phyloP scores from a whole-genome alignment of 2,888 invertebrate species.

The Polydrusus cervinus region DNA sequence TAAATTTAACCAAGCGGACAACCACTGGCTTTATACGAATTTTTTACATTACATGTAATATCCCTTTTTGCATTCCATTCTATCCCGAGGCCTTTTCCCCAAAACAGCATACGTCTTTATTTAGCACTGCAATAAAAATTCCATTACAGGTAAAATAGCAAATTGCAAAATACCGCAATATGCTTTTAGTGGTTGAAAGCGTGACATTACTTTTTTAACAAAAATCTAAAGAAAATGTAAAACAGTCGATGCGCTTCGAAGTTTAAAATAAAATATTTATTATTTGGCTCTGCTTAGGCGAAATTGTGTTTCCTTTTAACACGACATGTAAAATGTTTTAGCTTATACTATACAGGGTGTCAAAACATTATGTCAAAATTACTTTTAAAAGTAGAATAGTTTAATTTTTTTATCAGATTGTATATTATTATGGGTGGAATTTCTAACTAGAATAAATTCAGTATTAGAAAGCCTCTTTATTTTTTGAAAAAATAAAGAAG shows the following conservation, averaged over 20 bases:
- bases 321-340: too few relatives aligned
- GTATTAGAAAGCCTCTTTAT: too few relatives aligned
- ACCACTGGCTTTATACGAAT: background rate
- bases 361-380: too few relatives aligned
- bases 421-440: too few relatives aligned
- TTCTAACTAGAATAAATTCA: too few relatives aligned
- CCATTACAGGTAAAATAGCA: constrained; percentile 7
- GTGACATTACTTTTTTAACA: constrained; percentile 18
- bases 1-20: too few relatives aligned
- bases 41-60: too few relatives aligned
- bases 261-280: constrained; percentile 5
- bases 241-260: background rate
- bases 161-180: constrained; percentile 28
- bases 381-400: too few relatives aligned
- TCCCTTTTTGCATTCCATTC: background rate
- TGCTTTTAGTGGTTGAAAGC: constrained; percentile 28
- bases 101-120: background rate
- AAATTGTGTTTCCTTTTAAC: background rate
- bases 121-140: constrained; percentile 3
- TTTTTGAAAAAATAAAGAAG: too few relatives aligned
- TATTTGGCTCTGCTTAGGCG: background rate
- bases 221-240: constrained; percentile 34
- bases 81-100: background rate
- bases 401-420: too few relatives aligned
- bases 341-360: too few relatives aligned